Evolutionary conservation across 2,113 vertebrate genomes (phyloP).

Genomic region (Aegotheles bennettii): DNA sequence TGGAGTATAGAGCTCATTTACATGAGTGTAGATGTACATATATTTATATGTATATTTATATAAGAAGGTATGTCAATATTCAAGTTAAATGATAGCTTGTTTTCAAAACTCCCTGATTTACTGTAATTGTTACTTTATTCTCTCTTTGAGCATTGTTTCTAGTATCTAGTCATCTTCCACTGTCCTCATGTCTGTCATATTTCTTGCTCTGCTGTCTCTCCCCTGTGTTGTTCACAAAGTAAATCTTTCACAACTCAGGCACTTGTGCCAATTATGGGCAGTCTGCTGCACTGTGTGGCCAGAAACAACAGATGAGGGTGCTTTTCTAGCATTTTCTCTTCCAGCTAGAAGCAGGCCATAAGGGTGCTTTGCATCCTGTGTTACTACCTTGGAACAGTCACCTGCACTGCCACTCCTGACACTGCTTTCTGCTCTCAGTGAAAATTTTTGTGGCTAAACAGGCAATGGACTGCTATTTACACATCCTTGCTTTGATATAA

Average conservation of each 20-base stretch:
- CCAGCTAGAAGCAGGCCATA: neutral
- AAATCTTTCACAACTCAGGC: neutral
- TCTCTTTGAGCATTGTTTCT: neutral
- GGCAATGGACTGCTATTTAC: neutral
- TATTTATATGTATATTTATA: neutral
- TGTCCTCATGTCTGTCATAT: neutral
- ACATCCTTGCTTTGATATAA: neutral
- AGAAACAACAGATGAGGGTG: neutral
- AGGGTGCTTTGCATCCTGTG: neutral
- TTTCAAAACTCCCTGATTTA: neutral
- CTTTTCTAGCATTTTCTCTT: neutral
- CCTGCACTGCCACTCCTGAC: neutral
- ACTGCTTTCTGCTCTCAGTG: neutral
- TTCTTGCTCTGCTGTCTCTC: neutral
- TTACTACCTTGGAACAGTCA: neutral
- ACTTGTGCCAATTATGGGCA: neutral
- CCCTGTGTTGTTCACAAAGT: neutral
- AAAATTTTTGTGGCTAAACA: neutral
- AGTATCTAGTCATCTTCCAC: neutral
- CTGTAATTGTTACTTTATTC: neutral
- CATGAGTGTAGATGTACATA: neutral
- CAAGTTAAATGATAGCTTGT: neutral
- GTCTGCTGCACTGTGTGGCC: neutral
- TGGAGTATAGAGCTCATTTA: neutral
- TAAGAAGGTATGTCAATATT: neutral